Conservation (phyloP, 2,888 invertebrate species). For the Dasypolia templi region DNA sequence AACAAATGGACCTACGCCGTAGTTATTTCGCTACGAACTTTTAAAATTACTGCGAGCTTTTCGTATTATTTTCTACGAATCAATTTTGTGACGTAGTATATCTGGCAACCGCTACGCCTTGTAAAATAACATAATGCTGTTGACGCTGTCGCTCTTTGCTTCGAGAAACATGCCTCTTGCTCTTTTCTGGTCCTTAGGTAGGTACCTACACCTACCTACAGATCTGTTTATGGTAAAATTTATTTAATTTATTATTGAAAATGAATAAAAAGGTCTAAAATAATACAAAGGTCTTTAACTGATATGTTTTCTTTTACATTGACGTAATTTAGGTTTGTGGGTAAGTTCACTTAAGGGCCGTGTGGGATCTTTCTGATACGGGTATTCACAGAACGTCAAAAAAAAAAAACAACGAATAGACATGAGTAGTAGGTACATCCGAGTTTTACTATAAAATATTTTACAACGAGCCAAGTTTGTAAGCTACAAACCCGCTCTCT, state of each 20-base stretch:
- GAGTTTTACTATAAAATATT: constrained; percentile 20
- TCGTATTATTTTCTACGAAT: constrained; percentile 6
- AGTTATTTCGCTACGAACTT: constrained; percentile 21
- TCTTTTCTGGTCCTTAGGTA: neutral
- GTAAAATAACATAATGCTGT: constrained; percentile 3
- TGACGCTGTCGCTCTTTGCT: neutral
- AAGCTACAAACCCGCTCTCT: constrained; percentile 10
- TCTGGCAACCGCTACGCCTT: constrained; percentile 11
- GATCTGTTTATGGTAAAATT: neutral
- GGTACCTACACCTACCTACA: neutral
- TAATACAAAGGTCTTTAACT: too few species aligned
- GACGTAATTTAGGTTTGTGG: neutral
- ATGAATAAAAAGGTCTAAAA: neutral
- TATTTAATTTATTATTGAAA: neutral
- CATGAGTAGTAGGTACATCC: neutral
- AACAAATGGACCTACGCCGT: constrained; percentile 8
- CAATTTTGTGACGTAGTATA: neutral
- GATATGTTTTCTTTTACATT: too few species aligned
- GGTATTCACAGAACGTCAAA: neutral
- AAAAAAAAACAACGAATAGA: neutral
- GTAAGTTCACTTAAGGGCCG: neutral
- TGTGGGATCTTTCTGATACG: too few species aligned
- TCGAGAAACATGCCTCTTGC: neutral
- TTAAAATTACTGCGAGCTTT: neutral
- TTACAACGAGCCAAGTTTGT: constrained; percentile 18